Conservation (phyloP, 2,797 vertebrate species). For the Crypturellus tataupa region DNA sequence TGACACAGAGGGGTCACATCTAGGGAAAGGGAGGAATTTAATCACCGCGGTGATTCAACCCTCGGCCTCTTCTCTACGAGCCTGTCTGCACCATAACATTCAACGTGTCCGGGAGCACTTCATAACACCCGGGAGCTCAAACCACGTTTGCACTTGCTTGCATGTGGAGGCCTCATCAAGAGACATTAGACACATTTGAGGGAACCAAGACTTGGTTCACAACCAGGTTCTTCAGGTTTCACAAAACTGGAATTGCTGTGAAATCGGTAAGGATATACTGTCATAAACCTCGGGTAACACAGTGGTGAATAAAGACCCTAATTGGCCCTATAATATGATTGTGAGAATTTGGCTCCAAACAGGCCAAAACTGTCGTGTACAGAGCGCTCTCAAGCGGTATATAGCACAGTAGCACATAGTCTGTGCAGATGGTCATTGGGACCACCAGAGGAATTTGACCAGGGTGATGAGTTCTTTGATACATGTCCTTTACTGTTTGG, state of each 20-base stretch:
- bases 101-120: background rate
- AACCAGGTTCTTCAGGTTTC: background rate
- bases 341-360: background rate
- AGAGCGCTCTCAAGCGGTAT: background rate
- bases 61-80: background rate
- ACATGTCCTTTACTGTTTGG: background rate
- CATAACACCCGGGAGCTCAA: background rate
- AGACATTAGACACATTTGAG: background rate
- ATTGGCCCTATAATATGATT: background rate
- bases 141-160: background rate
- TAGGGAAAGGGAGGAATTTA: background rate
- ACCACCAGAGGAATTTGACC: background rate
- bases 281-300: accelerated
- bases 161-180: background rate
- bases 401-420: background rate
- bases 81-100: background rate
- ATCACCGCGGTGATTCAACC: background rate
- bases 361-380: background rate
- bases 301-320: background rate
- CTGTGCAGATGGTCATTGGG: background rate
- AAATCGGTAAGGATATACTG: background rate
- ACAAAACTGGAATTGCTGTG: background rate
- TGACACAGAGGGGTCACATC: background rate
- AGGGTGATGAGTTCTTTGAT: background rate
- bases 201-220: background rate